Conservation (phyloP, 1,140 invertebrate genomes). For the Triops cancriformis region DNA sequence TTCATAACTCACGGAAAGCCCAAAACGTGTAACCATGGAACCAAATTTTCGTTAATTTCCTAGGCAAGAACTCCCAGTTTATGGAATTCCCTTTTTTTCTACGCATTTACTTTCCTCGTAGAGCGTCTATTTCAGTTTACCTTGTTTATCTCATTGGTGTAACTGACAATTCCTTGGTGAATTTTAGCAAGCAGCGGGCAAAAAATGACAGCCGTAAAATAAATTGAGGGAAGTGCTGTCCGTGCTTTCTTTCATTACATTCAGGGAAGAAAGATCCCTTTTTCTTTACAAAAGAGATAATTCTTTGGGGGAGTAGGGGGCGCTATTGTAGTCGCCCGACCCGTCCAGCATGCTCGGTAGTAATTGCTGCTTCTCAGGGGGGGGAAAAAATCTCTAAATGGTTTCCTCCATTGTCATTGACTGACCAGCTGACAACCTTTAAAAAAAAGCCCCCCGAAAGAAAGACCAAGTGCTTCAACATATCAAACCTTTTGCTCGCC, state of each 20-base stretch:
- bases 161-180: too few relatives aligned
- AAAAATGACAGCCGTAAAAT: too few relatives aligned
- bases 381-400: neutral
- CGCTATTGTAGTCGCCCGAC: neutral
- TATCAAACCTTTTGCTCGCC: conserved; percentile 7
- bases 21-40: too few relatives aligned
- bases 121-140: too few relatives aligned
- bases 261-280: neutral
- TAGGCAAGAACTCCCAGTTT: too few relatives aligned
- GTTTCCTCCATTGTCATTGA: neutral
- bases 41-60: too few relatives aligned
- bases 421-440: neutral
- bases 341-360: neutral
- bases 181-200: too few relatives aligned
- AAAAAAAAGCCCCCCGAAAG: neutral
- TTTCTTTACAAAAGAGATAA: neutral
- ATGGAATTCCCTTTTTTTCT: too few relatives aligned
- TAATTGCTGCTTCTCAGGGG: neutral
- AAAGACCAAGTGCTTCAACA: conserved; percentile 9
- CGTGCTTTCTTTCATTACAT: neutral
- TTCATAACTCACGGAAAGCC: too few relatives aligned
- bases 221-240: too few relatives aligned
- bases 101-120: too few relatives aligned
- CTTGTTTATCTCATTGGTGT: too few relatives aligned
- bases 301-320: neutral